Evolutionary conservation across 2,113 vertebrate species (phyloP).

Genomic region (Microtus pennsylvanicus): DNA sequence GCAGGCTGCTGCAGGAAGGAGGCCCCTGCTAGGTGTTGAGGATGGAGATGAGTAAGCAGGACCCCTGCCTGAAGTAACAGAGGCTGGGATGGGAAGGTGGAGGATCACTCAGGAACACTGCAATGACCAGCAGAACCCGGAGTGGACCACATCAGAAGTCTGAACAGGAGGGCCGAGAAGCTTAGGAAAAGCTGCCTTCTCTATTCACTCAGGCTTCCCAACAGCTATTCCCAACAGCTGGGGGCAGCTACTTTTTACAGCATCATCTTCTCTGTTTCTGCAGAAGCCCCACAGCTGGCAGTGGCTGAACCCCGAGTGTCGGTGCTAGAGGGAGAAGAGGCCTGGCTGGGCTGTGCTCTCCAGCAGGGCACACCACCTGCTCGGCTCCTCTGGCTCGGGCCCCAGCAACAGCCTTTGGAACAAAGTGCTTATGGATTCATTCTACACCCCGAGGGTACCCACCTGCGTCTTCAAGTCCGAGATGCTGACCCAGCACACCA

Average conservation of each 20-base stretch:
- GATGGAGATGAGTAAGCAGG: not conserved
- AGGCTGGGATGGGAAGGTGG: not conserved
- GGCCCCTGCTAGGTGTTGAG: not conserved
- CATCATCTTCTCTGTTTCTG: not conserved
- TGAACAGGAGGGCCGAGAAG: not conserved
- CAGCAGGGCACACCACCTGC: slow-evolving; percentile 82
- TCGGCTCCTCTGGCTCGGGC: slow-evolving; percentile 91
- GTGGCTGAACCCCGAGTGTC: slow-evolving; percentile 86
- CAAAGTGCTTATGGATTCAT: slow-evolving; percentile 85
- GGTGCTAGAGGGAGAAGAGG: slow-evolving; percentile 91
- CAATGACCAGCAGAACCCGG: too few relatives aligned
- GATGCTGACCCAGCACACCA: slow-evolving; percentile 88
- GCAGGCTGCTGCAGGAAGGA: not conserved
- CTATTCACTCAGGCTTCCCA: not conserved
- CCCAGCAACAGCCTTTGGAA: slow-evolving; percentile 84
- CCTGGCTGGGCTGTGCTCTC: slow-evolving; percentile 88
- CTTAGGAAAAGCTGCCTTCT: not conserved
- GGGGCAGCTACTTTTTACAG: not conserved
- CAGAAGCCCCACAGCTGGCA: slow-evolving; percentile 90
- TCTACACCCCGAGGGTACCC: slow-evolving; percentile 86
- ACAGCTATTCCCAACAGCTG: not conserved
- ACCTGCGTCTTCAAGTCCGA: slow-evolving; percentile 89
- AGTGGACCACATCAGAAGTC: not conserved
- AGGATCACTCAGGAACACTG: not conserved
- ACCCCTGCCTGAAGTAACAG: not conserved